A percentile compares a stretch with the other conserved stretches of the same genome.
Conservation (phyloP, 2,888 invertebrate genomes). For the Synanthedon vespiformis region DNA sequence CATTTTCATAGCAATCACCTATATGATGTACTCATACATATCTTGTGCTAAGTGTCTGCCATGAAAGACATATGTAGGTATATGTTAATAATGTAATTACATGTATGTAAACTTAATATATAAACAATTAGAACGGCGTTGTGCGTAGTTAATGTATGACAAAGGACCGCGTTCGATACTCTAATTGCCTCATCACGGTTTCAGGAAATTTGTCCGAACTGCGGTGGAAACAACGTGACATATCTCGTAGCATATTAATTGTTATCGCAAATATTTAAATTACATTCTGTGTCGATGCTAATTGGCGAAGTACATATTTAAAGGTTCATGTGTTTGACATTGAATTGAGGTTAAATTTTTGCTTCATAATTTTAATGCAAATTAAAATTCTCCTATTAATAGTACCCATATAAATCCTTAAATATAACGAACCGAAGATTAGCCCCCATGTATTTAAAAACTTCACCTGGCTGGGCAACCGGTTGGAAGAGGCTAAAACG, state of each 20-base stretch:
- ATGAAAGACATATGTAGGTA: slow-evolving; percentile 1
- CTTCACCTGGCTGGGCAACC: no score
- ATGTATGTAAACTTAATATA: slow-evolving; percentile 2
- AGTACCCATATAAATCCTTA: no score
- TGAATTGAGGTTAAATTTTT: no score
- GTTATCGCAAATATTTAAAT: no score
- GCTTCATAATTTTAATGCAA: no score
- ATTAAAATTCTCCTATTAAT: no score
- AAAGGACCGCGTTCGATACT: slow-evolving; percentile 26
- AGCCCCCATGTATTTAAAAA: no score
- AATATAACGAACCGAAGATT: no score
- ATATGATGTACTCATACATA: no score
- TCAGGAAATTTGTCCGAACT: background rate
- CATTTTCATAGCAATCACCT: no score
- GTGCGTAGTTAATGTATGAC: slow-evolving; percentile 25
- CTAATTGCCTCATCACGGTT: slow-evolving; percentile 36
- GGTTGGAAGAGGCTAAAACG: no score
- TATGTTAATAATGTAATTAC: background rate
- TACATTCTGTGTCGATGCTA: background rate
- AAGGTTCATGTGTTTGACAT: background rate
- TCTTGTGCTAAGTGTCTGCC: no score
- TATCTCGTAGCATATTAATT: background rate
- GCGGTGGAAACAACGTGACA: background rate
- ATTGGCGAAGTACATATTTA: background rate
- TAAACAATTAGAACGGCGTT: slow-evolving; percentile 30